These are phyloP conservation scores for Stegana nigrithorax DNA, from an alignment of 2,888 invertebrate species.

Conservation along the genomic window DNA sequence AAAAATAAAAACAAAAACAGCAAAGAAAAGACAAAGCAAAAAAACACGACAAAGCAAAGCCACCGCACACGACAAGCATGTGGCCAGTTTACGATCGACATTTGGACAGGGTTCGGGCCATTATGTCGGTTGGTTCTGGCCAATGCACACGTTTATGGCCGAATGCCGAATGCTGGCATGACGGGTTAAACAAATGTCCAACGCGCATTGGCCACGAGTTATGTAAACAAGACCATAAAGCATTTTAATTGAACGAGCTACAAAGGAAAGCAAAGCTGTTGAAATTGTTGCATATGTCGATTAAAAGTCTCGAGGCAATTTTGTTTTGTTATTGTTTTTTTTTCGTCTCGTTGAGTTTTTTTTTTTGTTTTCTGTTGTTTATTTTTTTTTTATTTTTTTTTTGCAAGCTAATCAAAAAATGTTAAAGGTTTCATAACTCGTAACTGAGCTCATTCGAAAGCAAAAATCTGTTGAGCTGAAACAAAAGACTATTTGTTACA, in stretches of 20 bases:
- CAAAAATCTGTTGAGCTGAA: not conserved
- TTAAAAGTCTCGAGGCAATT: too few relatives aligned
- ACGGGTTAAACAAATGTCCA: not conserved
- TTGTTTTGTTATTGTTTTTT: too few relatives aligned
- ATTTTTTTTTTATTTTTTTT: not conserved
- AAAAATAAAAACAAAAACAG: not conserved
- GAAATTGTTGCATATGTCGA: constrained; percentile 3
- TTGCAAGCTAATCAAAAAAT: not conserved
- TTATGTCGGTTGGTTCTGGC: constrained; percentile 2
- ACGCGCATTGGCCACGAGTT: not conserved
- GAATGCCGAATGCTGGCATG: too few relatives aligned
- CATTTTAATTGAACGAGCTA: constrained; percentile 33
- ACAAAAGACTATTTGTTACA: constrained; percentile 32
- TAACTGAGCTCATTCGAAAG: constrained; percentile 11
- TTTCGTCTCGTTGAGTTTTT: too few relatives aligned
- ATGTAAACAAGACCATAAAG: constrained; percentile 17
- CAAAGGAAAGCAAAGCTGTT: not conserved
- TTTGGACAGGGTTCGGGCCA: too few relatives aligned
- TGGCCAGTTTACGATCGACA: too few relatives aligned
- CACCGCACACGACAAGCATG: too few relatives aligned
- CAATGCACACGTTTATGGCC: too few relatives aligned
- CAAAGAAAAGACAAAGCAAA: not conserved
- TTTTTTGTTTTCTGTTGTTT: too few relatives aligned
- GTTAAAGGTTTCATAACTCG: constrained; percentile 35
- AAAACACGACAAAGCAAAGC: too few relatives aligned